phyloP scores from a whole-genome alignment of 1,140 invertebrate genomes.

The Saxidomus purpurata region DNA sequence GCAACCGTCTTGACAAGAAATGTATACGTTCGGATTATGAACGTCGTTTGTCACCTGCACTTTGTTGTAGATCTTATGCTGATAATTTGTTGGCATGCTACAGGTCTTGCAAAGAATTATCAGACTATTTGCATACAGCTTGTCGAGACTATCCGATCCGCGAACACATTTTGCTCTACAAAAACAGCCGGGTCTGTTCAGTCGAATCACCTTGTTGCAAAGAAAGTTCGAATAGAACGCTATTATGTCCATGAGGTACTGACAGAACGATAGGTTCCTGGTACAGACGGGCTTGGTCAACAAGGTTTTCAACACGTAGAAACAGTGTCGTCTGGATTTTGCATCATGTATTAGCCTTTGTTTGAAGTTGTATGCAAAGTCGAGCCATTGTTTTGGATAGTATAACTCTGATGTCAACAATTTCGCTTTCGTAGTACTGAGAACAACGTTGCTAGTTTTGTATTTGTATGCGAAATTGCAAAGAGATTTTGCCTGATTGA shows the following conservation, averaged over 20 bases:
- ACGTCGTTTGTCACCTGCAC: neutral
- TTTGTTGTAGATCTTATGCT: neutral
- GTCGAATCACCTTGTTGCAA: neutral
- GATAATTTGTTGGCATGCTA: neutral
- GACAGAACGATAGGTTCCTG: neutral
- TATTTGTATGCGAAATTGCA: neutral
- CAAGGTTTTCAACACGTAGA: neutral
- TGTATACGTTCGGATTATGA: neutral
- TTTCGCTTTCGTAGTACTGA: neutral
- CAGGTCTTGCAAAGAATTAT: neutral
- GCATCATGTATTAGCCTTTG: neutral
- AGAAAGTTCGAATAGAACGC: neutral
- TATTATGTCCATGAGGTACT: neutral
- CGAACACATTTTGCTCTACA: neutral
- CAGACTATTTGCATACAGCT: neutral
- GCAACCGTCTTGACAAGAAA: neutral
- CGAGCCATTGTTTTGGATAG: neutral
- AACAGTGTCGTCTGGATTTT: neutral
- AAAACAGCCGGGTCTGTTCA: neutral
- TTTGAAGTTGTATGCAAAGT: conserved; percentile 10
- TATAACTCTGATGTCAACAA: neutral
- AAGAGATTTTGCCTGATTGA: neutral
- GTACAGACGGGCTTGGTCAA: neutral
- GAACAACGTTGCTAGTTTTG: neutral
- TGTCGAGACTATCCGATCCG: neutral